Conservation (phyloP, 2,888 invertebrate species). For the Neria commutata region DNA sequence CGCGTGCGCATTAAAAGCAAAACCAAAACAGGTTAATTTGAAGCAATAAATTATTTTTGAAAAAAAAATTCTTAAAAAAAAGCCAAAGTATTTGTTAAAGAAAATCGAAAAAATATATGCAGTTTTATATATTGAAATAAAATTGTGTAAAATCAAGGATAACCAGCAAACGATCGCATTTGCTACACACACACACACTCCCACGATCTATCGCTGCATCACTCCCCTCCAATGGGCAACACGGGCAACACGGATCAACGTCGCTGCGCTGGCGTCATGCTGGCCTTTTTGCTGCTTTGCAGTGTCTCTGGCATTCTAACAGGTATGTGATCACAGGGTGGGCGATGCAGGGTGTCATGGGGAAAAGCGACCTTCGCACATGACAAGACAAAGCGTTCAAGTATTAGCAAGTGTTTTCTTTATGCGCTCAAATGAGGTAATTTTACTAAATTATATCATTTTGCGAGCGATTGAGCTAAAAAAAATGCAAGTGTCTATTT, state of each 20-base stretch:
- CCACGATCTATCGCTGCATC: background rate
- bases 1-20: too few relatives aligned
- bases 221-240: too few relatives aligned
- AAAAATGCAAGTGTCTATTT: background rate
- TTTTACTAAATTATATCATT: background rate
- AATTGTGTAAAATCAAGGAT: conserved; percentile 1
- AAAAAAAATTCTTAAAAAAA: too few relatives aligned
- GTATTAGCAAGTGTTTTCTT: background rate
- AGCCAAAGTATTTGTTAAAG: too few relatives aligned
- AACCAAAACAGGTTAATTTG: too few relatives aligned
- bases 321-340: background rate
- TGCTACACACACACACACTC: background rate
- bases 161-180: background rate
- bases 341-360: background rate
- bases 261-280: conserved; percentile 2
- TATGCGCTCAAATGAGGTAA: background rate
- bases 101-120: too few relatives aligned
- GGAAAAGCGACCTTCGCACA: background rate
- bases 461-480: background rate
- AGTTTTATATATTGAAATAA: too few relatives aligned
- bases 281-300: background rate
- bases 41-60: too few relatives aligned
- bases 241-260: too few relatives aligned
- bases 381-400: background rate
- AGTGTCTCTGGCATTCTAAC: background rate